phyloP scores from a whole-genome alignment of 1,140 invertebrate species.

The Magallana ariakensis region DNA sequence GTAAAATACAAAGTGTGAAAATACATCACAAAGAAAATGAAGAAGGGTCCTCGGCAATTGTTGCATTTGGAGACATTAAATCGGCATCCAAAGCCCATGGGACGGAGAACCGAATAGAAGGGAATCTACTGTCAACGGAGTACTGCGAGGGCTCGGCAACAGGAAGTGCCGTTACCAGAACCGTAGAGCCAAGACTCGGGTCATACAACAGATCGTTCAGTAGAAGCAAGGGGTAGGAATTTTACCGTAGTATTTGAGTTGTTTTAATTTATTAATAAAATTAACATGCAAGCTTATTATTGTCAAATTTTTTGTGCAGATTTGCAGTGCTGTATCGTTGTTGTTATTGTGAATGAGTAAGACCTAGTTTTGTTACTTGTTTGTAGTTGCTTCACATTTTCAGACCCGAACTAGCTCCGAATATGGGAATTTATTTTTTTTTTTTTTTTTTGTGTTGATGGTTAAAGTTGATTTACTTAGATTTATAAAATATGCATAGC shows the following conservation, averaged over 20 bases:
- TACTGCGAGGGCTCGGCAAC: constrained; percentile 92
- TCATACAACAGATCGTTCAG: constrained; percentile 39
- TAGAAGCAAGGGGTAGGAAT: constrained; percentile 67
- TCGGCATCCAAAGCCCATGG: constrained; percentile 95
- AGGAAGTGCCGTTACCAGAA: constrained; percentile 70
- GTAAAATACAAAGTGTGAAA: constrained; percentile 97
- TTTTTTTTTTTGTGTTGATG: background rate
- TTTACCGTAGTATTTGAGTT: background rate
- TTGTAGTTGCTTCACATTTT: constrained; percentile 19
- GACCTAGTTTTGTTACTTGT: background rate
- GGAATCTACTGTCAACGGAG: constrained; percentile 91
- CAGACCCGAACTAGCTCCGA: background rate
- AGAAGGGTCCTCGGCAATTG: constrained; percentile 87
- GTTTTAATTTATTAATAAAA: background rate
- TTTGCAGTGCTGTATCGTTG: no score
- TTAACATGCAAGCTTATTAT: no score
- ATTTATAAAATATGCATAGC: no score
- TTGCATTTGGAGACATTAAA: constrained; percentile 98
- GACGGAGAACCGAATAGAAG: constrained; percentile 91
- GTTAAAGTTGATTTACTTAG: no score
- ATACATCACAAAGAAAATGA: constrained; percentile 86
- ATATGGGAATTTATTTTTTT: background rate
- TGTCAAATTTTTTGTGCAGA: no score
- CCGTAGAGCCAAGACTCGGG: constrained; percentile 58
- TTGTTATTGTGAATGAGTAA: background rate